Evolutionary conservation across 2,797 vertebrate species (phyloP), one percentile per base, ranked within the genome.

Genomic region (Macropodus opercularis): DNA sequence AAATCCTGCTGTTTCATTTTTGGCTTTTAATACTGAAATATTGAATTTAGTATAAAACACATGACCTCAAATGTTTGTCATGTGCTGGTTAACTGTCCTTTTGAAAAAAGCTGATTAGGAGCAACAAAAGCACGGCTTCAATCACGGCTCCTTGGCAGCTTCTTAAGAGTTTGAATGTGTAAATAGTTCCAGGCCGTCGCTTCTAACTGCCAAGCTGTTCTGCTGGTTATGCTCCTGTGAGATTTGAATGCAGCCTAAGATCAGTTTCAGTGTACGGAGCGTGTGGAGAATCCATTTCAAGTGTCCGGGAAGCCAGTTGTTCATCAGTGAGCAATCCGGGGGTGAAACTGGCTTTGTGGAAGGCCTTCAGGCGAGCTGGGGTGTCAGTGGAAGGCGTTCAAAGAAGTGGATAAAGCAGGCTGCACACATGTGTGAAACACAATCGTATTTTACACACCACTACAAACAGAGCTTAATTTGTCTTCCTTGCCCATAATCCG

Each of bases 401-500:
- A 77, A 84, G 72, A 59, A 34, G 40, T 23, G 53, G 36, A 75
- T 72, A 14, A 58, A 72, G 32, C 70, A 15, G 53, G 31, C 53
- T 48, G 43, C 70, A 32, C 44, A 17, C 44, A 18, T 23, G 52
- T 75, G 63, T 65, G 72, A 55, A 67, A 38, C 66, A 13, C 29
- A 79, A 72, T 75, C 67, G 3, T 62, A 83, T 90, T 89, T 84
- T 65, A 83, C 77, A 74, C 82, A 44, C 49, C 24, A 4, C 63
- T 64, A 60, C 78, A 78, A 81, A 79, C 74, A 73, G 56, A 75
- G 63, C 57, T 76, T 76, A 41, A 79, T 84, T 79, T 85, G 72
- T 77, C 77, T 72, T 47, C 57, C 71, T 61, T 57, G 39, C 55
- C 69, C 72, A 58, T 84, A 86, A 86, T 87, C 84, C 76, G 52